These are phyloP conservation scores for Drosophila colorata DNA, from an alignment of 2,888 invertebrate species.

Conservation along the genomic window DNA sequence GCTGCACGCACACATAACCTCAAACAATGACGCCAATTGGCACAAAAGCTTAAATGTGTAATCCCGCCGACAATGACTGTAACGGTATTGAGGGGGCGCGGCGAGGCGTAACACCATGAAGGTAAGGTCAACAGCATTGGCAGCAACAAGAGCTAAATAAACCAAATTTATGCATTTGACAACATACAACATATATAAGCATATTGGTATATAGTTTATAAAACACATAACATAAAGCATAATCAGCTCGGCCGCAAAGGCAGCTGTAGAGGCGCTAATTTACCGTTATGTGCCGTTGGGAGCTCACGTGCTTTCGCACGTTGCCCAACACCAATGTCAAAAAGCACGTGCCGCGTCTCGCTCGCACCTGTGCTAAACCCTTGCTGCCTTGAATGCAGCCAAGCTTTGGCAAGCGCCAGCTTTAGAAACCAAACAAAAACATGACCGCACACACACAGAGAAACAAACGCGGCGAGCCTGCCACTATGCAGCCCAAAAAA, in stretches of 20 bases:
- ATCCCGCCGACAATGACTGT: constrained; percentile 46
- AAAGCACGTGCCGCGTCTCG: constrained; percentile 58
- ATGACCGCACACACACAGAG: constrained; percentile 18
- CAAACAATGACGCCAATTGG: constrained; percentile 68
- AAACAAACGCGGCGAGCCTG: constrained; percentile 3
- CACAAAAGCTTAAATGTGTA: constrained; percentile 58
- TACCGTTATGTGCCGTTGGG: constrained; percentile 20
- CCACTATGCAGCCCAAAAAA: constrained; percentile 39
- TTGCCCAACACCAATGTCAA: constrained; percentile 49
- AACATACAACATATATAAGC: constrained; percentile 4
- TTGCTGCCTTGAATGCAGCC: constrained; percentile 31
- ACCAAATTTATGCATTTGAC: constrained; percentile 3
- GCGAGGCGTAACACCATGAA: constrained; percentile 3
- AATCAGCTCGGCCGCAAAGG: constrained; percentile 24
- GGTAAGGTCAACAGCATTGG: constrained; percentile 47
- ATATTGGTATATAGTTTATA: not conserved
- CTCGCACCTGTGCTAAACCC: constrained; percentile 49
- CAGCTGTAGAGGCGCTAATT: constrained; percentile 39
- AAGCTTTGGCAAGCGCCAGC: constrained; percentile 50
- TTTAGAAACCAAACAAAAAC: constrained; percentile 63
- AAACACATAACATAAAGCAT: constrained; percentile 3
- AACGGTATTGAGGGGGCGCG: constrained; percentile 16
- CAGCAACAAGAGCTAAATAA: constrained; percentile 22
- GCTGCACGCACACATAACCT: constrained; percentile 48
- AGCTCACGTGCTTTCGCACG: constrained; percentile 54